Evolutionary conservation across 2,888 invertebrate genomes (phyloP).

Genomic region (Pachydiplax longipennis): DNA sequence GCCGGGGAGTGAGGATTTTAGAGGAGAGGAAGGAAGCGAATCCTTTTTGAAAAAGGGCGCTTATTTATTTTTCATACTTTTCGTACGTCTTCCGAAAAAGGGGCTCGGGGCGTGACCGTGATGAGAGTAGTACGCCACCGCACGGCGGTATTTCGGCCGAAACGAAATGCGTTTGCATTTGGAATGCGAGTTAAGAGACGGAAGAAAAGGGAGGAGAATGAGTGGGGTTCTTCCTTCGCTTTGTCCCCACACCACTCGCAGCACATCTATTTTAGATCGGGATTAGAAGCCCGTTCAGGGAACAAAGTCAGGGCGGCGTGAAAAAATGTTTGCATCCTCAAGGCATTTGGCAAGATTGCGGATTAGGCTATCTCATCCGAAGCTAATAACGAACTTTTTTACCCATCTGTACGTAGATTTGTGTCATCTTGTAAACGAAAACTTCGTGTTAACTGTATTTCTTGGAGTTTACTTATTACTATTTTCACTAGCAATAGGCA

Average conservation of each 20-base stretch:
- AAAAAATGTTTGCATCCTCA: no score
- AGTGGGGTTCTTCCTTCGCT: background rate
- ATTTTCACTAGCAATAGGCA: no score
- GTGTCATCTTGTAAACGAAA: no score
- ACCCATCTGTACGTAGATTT: no score
- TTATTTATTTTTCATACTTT: slow-evolving; percentile 44
- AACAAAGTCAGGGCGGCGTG: background rate
- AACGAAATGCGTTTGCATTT: slow-evolving; percentile 44
- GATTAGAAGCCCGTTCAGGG: background rate
- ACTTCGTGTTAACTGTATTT: no score
- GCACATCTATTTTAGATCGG: no score
- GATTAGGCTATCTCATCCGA: no score
- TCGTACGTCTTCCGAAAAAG: slow-evolving; percentile 30
- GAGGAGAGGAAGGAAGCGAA: background rate
- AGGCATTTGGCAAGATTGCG: no score
- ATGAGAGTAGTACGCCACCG: slow-evolving; percentile 25
- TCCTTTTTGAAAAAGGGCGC: background rate
- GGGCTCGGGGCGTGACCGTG: slow-evolving; percentile 24
- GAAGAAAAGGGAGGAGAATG: background rate
- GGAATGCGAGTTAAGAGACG: slow-evolving; percentile 4
- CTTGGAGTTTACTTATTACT: no score
- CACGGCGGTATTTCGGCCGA: slow-evolving; percentile 43
- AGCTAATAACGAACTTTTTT: no score
- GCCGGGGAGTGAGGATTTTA: background rate
- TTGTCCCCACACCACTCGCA: background rate